Percentiles rank a stretch among this genome's conserved stretches.
phyloP scores from a whole-genome alignment of 2,797 vertebrate genomes.

The Orestias chungarensis region DNA sequence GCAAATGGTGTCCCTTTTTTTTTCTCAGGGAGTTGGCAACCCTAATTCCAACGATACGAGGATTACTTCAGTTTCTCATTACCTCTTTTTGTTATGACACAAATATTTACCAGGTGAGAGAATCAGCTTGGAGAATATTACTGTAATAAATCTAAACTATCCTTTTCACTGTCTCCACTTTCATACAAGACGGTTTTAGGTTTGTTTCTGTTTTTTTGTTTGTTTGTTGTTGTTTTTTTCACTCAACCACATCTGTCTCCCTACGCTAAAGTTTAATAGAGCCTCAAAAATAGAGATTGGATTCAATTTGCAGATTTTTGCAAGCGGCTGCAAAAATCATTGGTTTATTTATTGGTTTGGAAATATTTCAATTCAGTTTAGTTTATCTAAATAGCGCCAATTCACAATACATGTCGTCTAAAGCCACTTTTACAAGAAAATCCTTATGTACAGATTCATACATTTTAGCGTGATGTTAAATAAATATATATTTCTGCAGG shows the following conservation, averaged over 20 bases:
- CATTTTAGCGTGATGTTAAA: too few species aligned
- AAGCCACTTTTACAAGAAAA: too few species aligned
- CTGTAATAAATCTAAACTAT: neutral
- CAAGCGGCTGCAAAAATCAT: too few species aligned
- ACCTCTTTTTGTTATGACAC: neutral
- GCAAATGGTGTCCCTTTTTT: too few species aligned
- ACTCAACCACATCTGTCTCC: neutral
- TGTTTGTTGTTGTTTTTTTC: too few species aligned
- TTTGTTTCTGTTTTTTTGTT: neutral
- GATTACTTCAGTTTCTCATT: neutral
- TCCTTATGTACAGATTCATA: too few species aligned
- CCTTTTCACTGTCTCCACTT: neutral
- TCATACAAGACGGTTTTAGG: neutral
- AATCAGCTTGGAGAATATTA: neutral
- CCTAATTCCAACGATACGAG: neutral
- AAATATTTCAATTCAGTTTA: too few species aligned
- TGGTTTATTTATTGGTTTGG: too few species aligned
- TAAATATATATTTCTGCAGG: neutral
- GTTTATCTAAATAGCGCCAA: too few species aligned
- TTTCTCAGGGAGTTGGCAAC: too few species aligned
- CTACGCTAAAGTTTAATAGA: neutral
- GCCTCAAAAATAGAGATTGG: neutral
- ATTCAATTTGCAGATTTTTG: neutral
- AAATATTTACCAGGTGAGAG: neutral
- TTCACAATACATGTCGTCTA: too few species aligned